phyloP scores from a whole-genome alignment of 92 coral and sea anemone species.

The Palythoa grandis region DNA sequence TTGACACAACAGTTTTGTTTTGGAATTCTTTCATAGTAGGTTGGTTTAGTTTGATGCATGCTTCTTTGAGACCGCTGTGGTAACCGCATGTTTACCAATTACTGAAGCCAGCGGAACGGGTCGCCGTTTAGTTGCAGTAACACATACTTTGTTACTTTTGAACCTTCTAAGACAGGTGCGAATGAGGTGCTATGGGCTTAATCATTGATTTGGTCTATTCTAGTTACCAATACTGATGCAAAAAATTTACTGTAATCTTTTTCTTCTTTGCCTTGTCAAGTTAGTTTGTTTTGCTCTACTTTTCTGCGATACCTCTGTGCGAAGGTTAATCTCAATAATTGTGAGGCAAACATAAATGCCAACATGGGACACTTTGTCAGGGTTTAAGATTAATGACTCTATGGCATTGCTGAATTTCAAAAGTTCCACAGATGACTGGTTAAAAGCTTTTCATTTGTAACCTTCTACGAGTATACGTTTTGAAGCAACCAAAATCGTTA shows the following conservation, averaged over 20 bases:
- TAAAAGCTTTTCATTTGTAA: background rate
- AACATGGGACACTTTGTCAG: slow-evolving; percentile 71
- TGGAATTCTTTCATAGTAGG: background rate
- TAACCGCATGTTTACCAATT: slow-evolving; percentile 33
- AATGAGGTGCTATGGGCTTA: slow-evolving; percentile 31
- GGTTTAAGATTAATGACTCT: slow-evolving; percentile 84
- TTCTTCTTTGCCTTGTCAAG: background rate
- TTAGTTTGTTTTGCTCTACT: slow-evolving; percentile 1
- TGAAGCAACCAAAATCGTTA: background rate
- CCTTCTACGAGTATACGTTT: background rate
- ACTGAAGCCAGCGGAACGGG: slow-evolving; percentile 21
- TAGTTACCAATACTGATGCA: slow-evolving; percentile 23
- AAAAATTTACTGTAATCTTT: background rate
- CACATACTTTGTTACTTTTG: slow-evolving; percentile 31
- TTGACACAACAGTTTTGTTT: background rate
- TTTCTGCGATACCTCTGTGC: background rate
- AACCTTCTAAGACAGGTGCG: slow-evolving; percentile 43
- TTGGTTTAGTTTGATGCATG: background rate
- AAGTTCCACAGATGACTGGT: background rate
- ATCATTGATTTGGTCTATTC: slow-evolving; percentile 3
- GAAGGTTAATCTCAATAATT: slow-evolving; percentile 71
- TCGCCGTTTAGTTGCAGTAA: slow-evolving; percentile 7
- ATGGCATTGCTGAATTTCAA: slow-evolving; percentile 33
- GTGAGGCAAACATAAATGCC: slow-evolving; percentile 80
- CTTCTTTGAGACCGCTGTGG: background rate